Percentiles rank a stretch among this genome's conserved stretches.
Conservation (phyloP, 2,797 vertebrate genomes). For the Dendrocincla tyrannina region DNA sequence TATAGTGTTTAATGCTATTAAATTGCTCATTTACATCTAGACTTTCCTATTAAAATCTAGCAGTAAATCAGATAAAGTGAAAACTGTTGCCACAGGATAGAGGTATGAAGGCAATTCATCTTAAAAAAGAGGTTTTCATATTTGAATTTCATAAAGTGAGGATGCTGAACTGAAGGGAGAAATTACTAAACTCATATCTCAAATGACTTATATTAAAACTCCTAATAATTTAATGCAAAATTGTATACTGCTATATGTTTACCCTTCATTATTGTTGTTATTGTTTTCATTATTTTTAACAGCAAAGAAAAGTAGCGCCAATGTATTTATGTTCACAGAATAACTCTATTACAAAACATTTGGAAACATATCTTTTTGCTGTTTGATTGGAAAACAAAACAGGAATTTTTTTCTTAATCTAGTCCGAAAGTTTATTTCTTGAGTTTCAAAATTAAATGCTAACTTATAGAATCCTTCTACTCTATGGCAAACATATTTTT, state of each 20-base stretch:
- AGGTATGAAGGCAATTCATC: not conserved
- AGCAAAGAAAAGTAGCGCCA: not conserved
- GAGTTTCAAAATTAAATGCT: not conserved
- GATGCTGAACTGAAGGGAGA: not conserved
- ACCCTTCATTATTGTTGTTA: not conserved
- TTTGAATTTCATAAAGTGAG: not conserved
- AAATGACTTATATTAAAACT: not conserved
- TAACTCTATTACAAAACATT: not conserved
- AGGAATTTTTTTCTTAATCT: not conserved
- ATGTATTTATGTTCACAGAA: not conserved
- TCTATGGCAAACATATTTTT: not conserved
- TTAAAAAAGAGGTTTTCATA: not conserved
- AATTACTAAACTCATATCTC: not conserved
- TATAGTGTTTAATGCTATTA: not conserved
- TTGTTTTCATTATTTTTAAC: not conserved
- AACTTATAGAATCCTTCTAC: rapidly evolving
- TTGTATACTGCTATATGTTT: not conserved
- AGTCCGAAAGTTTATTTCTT: not conserved
- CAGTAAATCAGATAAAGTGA: not conserved
- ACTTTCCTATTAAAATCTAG: not conserved
- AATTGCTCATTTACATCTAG: not conserved
- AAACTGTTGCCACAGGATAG: not conserved
- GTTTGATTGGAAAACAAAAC: not conserved
- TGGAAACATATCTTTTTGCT: not conserved
- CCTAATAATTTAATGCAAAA: not conserved